Conservation (phyloP, 2,888 invertebrate genomes). For the Deroplatys truncata region DNA sequence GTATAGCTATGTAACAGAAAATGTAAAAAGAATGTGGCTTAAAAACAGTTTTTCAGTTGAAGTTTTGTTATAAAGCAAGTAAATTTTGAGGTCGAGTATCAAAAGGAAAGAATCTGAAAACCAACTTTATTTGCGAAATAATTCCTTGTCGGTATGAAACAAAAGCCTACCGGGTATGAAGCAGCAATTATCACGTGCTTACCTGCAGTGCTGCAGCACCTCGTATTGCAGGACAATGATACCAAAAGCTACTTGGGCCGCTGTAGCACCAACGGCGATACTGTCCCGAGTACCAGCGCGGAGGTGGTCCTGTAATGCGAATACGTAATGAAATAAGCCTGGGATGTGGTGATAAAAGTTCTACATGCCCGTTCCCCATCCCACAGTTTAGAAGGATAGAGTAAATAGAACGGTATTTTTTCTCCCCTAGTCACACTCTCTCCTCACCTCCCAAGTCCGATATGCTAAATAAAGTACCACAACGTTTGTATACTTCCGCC, state of each 20-base stretch:
- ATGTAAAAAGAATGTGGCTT: too few species aligned
- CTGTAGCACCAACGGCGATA: neutral
- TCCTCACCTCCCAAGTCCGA: neutral
- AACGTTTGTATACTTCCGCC: neutral
- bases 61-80: too few species aligned
- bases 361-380: neutral
- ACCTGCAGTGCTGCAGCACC: too few species aligned
- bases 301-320: constrained; percentile 15
- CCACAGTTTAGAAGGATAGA: neutral
- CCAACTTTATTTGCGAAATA: too few species aligned
- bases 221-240: too few species aligned
- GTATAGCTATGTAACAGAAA: too few species aligned
- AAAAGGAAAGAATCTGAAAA: too few species aligned
- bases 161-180: too few species aligned
- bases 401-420: neutral
- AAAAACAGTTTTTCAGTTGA: too few species aligned
- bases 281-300: neutral
- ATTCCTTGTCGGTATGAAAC: too few species aligned
- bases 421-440: neutral
- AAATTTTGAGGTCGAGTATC: too few species aligned
- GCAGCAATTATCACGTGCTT: too few species aligned
- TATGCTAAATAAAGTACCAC: neutral
- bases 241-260: neutral
- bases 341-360: constrained; percentile 20
- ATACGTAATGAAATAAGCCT: constrained; percentile 26